A percentile compares a stretch with the other conserved stretches of the same genome.
These are phyloP conservation scores for Apis dorsata DNA, from an alignment of 1,140 invertebrate genomes.

Conservation along the genomic window DNA sequence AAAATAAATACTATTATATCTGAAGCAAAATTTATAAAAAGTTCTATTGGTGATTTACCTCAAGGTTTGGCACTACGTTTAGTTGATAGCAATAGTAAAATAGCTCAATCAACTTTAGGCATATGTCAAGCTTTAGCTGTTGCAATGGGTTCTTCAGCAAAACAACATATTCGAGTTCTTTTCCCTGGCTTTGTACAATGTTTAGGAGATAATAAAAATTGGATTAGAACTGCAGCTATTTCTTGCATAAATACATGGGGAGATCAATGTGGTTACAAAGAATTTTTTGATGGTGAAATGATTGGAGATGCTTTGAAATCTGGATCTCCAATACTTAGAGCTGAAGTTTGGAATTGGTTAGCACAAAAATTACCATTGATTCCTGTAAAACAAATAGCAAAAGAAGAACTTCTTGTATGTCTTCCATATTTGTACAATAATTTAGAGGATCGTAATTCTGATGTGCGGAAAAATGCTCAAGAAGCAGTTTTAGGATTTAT, in stretches of 20 bases:
- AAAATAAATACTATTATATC: constrained; percentile 88
- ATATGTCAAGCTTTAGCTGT: constrained; percentile 90
- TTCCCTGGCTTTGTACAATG: constrained; percentile 92
- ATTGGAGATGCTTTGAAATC: constrained; percentile 90
- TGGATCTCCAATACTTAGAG: constrained; percentile 90
- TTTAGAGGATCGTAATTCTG: constrained; percentile 94
- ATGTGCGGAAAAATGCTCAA: constrained; percentile 93
- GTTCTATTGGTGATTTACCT: constrained; percentile 91
- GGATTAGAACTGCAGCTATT: constrained; percentile 88
- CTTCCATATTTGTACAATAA: constrained; percentile 90
- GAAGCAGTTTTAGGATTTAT: constrained; percentile 95
- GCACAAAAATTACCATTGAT: constrained; percentile 88
- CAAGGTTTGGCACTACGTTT: constrained; percentile 88
- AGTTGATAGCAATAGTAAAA: constrained; percentile 94
- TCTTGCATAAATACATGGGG: constrained; percentile 91
- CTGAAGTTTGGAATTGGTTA: constrained; percentile 92
- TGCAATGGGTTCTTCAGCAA: constrained; percentile 90
- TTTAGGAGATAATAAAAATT: constrained; percentile 86
- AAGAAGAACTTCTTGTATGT: constrained; percentile 90
- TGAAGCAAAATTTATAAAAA: constrained; percentile 89
- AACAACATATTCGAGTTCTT: constrained; percentile 88
- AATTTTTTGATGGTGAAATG: constrained; percentile 94
- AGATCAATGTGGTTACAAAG: constrained; percentile 88
- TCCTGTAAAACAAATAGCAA: constrained; percentile 86
- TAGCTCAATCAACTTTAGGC: constrained; percentile 89